Base-by-base conservation (phyloP, 2,797 vertebrate species). In the Spatula clypeata region DNA sequence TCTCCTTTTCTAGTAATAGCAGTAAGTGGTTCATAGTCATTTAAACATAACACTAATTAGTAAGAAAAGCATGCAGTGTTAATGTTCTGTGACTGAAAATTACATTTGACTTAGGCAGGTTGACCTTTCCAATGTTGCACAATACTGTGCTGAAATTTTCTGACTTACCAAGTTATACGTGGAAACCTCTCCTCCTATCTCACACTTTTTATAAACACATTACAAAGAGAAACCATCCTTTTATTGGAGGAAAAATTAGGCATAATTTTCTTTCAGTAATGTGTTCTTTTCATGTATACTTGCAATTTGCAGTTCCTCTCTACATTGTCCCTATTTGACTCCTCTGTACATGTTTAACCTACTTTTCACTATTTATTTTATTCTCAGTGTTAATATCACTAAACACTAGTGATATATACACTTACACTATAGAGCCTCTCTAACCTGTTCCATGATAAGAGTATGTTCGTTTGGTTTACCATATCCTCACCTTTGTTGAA, bases 381-480 rank as follows among this genome's bases (percentile, higher is more conserved):
- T 62, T 31, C 13, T 69, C 3, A 1, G 4, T 62, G 13, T 57
- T 70, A 54, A 2, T 61, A 26, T 31, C 13, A 12, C 6, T 36
- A 0, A 26, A 64, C 8, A 9, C 6, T n/a, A 34, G 9, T 0
- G 8, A 23, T n/a, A 9, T 10, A 19, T 23, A 29, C 10, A 21
- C 2, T 74, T 60, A 9, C 2, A 8, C 12, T 51, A 1, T 14
- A 8, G 0, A 3, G 15, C 4, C 53, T 23, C 44, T 34, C 9
- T 67, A 54, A 42, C 67, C 14, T 70, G 8, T 79, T 40, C 65
- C 10, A 1, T 53, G 27, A 14, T 26, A 49, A 7, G 15, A 3
- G 14, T 49, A 2, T 17, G 11, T 79, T 31, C 42, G 9, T 3
- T n/a, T 65, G 6, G 6, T 58, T 69, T 92, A 36, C 42, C 3